Evolutionary conservation across 30 jellyfish, hydroid and myxozoan species (phyloP).

Genomic region (Nemopilema nomurai): DNA sequence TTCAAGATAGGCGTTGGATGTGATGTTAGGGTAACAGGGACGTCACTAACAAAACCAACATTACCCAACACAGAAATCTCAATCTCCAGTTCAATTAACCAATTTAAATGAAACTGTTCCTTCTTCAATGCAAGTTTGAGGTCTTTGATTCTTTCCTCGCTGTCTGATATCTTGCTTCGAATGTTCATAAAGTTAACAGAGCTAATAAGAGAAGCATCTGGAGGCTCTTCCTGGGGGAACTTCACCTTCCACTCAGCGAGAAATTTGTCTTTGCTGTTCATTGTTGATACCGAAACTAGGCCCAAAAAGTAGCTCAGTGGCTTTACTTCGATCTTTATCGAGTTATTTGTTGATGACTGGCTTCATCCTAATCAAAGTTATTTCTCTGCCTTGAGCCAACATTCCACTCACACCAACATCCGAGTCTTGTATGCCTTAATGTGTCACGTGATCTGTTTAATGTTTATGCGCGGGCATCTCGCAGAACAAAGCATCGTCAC

Average conservation of each 20-base stretch:
- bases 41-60: slow-evolving; percentile 42
- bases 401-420: background rate
- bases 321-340: background rate
- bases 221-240: slow-evolving; percentile 79
- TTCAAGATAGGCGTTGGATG: slow-evolving; percentile 11
- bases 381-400: background rate
- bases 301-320: background rate
- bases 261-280: slow-evolving; percentile 79
- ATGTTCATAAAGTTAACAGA: slow-evolving; percentile 54
- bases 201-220: slow-evolving; percentile 65
- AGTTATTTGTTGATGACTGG: background rate
- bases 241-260: slow-evolving; percentile 70
- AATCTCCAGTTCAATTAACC: slow-evolving; percentile 55
- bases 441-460: slow-evolving; percentile 48
- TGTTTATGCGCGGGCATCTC: slow-evolving; percentile 32
- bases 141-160: slow-evolving; percentile 49
- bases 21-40: slow-evolving; percentile 35
- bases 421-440: background rate
- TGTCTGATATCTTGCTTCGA: slow-evolving; percentile 55
- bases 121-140: slow-evolving; percentile 54
- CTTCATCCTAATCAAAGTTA: background rate
- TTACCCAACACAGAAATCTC: slow-evolving; percentile 68
- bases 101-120: slow-evolving; percentile 67
- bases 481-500: background rate
- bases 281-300: background rate